Evolutionary conservation across 2,888 invertebrate species (phyloP).

Genomic region (Megalurothrips usitatus): DNA sequence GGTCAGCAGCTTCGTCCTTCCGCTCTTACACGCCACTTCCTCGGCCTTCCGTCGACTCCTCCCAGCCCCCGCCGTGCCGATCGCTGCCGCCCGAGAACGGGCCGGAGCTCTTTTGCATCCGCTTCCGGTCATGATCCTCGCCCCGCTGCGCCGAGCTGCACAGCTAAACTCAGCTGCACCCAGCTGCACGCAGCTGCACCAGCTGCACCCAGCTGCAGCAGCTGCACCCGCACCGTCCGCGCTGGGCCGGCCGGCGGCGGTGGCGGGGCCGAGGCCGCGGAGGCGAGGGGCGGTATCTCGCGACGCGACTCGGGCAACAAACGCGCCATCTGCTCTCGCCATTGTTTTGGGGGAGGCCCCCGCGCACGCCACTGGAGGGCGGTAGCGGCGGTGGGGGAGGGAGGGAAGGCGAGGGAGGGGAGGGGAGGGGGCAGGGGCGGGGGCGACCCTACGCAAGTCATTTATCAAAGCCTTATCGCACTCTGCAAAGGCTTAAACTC

Average conservation of each 20-base stretch:
- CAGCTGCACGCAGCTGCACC: neutral
- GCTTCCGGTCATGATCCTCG: neutral
- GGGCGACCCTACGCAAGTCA: conserved; percentile 22
- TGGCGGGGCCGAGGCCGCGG: neutral
- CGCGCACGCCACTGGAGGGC: conserved; percentile 3
- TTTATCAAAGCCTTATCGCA: conserved; percentile 24
- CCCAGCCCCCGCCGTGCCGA: neutral
- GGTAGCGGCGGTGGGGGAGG: neutral
- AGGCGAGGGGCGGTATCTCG: neutral
- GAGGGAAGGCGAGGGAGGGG: neutral
- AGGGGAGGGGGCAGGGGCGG: neutral
- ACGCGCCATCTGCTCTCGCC: conserved; percentile 15
- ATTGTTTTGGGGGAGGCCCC: conserved; percentile 8
- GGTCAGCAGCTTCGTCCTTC: no score
- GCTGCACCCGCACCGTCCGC: no score
- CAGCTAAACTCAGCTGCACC: no score
- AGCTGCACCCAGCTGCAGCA: no score
- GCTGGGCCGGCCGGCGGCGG: no score
- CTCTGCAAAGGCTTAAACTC: conserved; percentile 26
- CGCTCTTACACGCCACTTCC: neutral
- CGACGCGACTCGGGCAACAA: neutral
- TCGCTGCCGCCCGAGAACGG: neutral
- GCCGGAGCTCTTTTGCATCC: neutral
- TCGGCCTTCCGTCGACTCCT: neutral
- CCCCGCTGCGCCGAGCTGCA: neutral